Conservation (phyloP, 2,797 vertebrate species). For the Leucoraja ocellata region DNA sequence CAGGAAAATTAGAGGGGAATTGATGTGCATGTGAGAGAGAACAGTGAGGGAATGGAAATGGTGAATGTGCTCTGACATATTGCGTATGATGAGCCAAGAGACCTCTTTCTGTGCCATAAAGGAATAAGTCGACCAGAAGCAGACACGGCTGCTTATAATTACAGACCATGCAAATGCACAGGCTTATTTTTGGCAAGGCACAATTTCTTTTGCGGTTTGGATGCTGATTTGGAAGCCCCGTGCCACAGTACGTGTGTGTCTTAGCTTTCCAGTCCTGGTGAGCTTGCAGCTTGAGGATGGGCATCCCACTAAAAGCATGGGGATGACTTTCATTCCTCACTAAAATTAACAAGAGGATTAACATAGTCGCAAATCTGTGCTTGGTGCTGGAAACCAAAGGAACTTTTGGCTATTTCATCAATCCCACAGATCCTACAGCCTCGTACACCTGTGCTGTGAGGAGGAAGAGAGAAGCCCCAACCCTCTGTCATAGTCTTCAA, state of each 20-base stretch:
- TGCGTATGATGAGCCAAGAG: too few species aligned
- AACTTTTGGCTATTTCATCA: background rate
- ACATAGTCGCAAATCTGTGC: background rate
- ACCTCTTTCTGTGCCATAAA: too few species aligned
- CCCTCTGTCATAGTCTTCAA: constrained; percentile 47
- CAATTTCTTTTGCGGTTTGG: background rate
- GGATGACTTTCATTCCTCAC: background rate
- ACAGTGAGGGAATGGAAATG: too few species aligned
- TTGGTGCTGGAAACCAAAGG: background rate
- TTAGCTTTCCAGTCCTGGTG: background rate
- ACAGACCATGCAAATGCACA: background rate
- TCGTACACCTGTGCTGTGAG: background rate
- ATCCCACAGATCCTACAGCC: background rate
- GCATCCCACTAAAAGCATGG: background rate
- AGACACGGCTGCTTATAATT: background rate
- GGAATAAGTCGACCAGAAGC: background rate
- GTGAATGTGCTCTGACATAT: too few species aligned
- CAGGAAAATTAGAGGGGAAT: too few species aligned
- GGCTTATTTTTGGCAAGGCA: background rate
- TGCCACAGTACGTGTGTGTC: background rate
- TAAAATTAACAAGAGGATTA: background rate
- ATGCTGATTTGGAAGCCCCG: background rate
- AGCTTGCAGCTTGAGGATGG: background rate
- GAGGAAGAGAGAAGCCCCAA: background rate
- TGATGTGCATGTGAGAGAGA: too few species aligned